These are phyloP conservation scores for Todiramphus saurophagus DNA, from an alignment of 2,113 vertebrate genomes.

Conservation along the genomic window DNA sequence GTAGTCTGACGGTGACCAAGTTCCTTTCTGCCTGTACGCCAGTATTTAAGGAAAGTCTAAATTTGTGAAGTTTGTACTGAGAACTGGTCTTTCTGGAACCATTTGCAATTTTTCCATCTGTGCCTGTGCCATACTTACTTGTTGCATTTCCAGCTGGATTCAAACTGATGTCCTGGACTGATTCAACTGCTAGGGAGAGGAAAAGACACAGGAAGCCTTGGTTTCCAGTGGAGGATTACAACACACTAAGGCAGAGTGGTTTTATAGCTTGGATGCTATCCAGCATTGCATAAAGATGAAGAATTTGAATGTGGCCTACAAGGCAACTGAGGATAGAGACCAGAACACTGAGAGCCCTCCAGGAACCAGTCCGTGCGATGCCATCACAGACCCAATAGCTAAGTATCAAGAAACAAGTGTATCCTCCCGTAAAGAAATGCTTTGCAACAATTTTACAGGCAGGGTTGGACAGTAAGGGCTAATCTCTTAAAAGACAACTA, in stretches of 20 bases:
- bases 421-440: neutral
- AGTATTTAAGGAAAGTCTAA: neutral
- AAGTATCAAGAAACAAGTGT: neutral
- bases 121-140: neutral
- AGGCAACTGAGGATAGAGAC: neutral
- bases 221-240: neutral
- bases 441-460: neutral
- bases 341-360: neutral
- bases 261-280: neutral
- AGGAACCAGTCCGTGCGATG: neutral
- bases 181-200: neutral
- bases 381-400: neutral
- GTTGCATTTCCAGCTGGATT: neutral
- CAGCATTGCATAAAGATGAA: neutral
- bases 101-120: neutral
- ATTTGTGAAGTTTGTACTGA: neutral
- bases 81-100: neutral
- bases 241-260: neutral
- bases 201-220: neutral
- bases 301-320: neutral
- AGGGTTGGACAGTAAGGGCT: neutral
- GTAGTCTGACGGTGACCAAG: neutral
- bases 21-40: neutral
- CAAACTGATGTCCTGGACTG: neutral
- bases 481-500: neutral